phyloP scores from a whole-genome alignment of 2,797 vertebrate genomes.

The Arnoldichthys spilopterus region DNA sequence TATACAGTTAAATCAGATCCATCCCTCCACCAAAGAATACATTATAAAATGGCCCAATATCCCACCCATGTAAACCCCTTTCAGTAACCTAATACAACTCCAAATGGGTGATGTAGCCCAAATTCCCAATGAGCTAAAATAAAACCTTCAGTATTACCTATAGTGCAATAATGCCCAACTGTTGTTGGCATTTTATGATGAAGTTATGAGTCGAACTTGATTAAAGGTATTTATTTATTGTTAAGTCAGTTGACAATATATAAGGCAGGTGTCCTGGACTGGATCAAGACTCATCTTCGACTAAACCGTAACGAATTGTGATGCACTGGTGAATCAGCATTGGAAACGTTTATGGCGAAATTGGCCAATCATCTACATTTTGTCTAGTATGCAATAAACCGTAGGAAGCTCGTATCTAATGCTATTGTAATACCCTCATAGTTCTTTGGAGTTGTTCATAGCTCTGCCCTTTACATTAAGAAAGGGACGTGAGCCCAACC shows the following conservation, averaged over 20 bases:
- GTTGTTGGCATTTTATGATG: no score
- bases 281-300: no score
- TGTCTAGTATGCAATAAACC: not conserved
- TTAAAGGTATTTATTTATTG: no score
- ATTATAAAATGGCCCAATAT: not conserved
- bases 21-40: not conserved
- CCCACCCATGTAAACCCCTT: not conserved
- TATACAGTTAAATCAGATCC: not conserved
- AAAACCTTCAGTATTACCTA: not conserved
- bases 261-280: no score
- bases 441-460: not conserved
- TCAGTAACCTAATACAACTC: not conserved
- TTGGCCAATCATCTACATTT: not conserved
- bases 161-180: not conserved
- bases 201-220: no score
- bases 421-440: not conserved
- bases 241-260: no score
- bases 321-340: no score
- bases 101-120: not conserved
- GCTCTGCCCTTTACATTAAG: not conserved
- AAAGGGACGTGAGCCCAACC: not conserved
- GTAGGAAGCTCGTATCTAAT: not conserved
- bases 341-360: no score
- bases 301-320: no score
- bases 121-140: not conserved